phyloP scores from a whole-genome alignment of 35 echinoderm and acorn worm genomes.

The Chiridota heheva region DNA sequence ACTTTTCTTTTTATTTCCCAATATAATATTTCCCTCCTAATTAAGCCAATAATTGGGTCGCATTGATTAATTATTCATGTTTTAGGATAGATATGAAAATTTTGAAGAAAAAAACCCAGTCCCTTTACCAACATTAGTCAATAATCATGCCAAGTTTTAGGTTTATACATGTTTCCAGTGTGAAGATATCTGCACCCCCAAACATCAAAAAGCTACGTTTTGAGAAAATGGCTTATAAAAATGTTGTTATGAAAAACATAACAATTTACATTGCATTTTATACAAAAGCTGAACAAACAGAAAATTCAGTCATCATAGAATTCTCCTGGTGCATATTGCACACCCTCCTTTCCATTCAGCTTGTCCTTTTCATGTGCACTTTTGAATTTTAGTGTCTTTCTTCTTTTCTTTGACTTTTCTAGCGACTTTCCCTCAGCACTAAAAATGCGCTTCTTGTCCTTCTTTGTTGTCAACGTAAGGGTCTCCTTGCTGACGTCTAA shows the following conservation, averaged over 20 bases:
- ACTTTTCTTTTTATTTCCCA: not conserved
- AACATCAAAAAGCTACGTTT: not conserved
- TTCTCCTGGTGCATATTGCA: conserved; percentile 18
- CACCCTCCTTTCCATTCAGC: not conserved
- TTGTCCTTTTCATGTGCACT: not conserved
- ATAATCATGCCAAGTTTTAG: conserved; percentile 1
- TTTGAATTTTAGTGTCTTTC: not conserved
- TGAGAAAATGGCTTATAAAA: conserved; percentile 13
- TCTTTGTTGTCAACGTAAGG: not conserved
- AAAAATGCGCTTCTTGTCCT: not conserved
- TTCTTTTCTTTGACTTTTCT: not conserved
- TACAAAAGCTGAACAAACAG: not conserved
- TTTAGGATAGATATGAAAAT: not conserved
- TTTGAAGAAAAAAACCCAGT: not conserved
- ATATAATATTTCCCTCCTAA: conserved; percentile 5
- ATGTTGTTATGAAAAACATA: not conserved
- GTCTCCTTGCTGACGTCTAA: not conserved
- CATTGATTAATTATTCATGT: not conserved
- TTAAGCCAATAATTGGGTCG: not conserved
- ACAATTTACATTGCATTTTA: conserved; percentile 7
- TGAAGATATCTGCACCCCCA: conserved; percentile 22
- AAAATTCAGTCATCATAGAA: conserved; percentile 1
- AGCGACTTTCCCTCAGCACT: not conserved
- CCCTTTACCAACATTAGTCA: not conserved
- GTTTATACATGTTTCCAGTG: not conserved